Evolutionary conservation across 2,797 vertebrate genomes (phyloP).

Genomic region (Mastacembelus armatus): DNA sequence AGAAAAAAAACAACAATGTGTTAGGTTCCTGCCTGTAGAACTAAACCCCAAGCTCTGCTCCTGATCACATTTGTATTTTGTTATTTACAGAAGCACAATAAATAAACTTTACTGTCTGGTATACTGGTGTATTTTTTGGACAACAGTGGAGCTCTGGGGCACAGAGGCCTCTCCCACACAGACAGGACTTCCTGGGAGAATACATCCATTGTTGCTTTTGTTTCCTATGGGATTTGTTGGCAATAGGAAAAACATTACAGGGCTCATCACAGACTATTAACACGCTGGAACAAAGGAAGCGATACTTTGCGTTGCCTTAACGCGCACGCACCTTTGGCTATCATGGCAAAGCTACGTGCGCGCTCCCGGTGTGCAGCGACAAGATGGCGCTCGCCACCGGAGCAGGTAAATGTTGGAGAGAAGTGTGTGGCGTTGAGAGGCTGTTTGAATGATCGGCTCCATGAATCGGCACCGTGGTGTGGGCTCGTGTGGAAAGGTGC

Average conservation of each 20-base stretch:
- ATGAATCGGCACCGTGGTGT: no score
- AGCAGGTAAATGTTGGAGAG: constrained; percentile 81
- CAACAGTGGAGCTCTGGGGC: no score
- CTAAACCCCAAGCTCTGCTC: neutral
- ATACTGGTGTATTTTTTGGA: no score
- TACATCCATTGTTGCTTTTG: no score
- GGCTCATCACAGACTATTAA: no score
- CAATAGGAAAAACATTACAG: no score
- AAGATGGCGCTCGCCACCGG: constrained; percentile 88
- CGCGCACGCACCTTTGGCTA: constrained; percentile 53
- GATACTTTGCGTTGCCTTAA: neutral
- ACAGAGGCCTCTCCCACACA: no score
- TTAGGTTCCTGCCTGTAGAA: neutral
- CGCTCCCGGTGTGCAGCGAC: constrained; percentile 79
- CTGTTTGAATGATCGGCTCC: neutral
- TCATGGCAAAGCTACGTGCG: constrained; percentile 67
- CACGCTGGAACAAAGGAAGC: constrained; percentile 25
- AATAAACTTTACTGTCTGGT: no score
- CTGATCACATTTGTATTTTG: no score
- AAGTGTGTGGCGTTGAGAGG: constrained; percentile 45
- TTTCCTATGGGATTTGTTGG: no score
- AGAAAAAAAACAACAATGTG: neutral
- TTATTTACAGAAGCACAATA: no score
- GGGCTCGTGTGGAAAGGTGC: neutral
- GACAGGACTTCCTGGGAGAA: no score